A percentile compares a stretch with the other conserved stretches of the same genome.
phyloP scores from a whole-genome alignment of 2,888 invertebrate species.

The Nomada flava region DNA sequence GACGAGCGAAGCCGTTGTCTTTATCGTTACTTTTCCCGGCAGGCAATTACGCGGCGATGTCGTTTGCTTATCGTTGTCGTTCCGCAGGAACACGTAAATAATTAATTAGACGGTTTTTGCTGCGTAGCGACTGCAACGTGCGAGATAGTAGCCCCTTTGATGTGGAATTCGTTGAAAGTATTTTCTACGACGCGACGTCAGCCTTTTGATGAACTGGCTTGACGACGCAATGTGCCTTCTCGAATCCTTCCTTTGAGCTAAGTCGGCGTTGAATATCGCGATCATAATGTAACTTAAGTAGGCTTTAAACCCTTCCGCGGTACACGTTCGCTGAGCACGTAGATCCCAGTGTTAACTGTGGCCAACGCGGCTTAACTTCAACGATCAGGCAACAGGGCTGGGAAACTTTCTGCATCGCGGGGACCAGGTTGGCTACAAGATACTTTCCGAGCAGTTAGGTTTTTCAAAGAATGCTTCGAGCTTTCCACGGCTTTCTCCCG shows the following conservation, averaged over 20 bases:
- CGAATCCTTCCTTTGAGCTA: neutral
- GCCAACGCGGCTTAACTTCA: constrained; percentile 22
- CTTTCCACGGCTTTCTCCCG: neutral
- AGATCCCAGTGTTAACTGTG: neutral
- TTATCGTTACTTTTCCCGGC: constrained; percentile 37
- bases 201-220: constrained; percentile 6
- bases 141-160: neutral
- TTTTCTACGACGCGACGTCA: neutral
- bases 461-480: constrained; percentile 2
- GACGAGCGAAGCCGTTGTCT: constrained; percentile 12
- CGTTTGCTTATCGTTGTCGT: constrained; percentile 29
- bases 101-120: constrained; percentile 39
- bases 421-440: constrained; percentile 4
- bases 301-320: no score
- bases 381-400: neutral
- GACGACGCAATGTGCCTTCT: neutral
- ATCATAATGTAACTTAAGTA: neutral
- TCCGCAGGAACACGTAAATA: constrained; percentile 37
- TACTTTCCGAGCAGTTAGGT: constrained; percentile 2
- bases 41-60: constrained; percentile 40
- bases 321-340: neutral
- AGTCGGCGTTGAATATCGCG: neutral
- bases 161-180: constrained; percentile 15
- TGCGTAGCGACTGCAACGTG: neutral
- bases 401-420: constrained; percentile 8